Evolutionary conservation across 2,888 invertebrate genomes (phyloP).

Genomic region (Halictus ligatus): DNA sequence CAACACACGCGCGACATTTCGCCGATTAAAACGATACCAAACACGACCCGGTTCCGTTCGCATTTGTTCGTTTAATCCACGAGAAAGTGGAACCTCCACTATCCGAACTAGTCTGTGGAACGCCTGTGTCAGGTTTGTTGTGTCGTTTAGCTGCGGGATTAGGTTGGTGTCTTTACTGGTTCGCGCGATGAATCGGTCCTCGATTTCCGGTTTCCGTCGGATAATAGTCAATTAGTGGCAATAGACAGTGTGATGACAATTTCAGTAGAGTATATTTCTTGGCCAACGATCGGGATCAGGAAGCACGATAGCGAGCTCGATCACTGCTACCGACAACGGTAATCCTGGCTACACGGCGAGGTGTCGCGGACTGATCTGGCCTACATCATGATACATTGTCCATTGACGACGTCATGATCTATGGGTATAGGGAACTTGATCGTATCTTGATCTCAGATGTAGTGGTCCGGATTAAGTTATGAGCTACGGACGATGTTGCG

Average conservation of each 20-base stretch:
- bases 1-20: too few species aligned
- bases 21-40: too few species aligned
- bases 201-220: background rate
- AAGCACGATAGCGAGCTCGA: background rate
- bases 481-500: background rate
- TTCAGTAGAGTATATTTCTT: background rate
- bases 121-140: too few species aligned
- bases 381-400: background rate
- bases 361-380: background rate
- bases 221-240: background rate
- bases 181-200: too few species aligned
- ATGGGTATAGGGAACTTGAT: background rate
- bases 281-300: background rate
- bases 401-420: conserved; percentile 1
- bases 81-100: too few species aligned
- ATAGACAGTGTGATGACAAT: background rate
- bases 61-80: too few species aligned
- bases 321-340: background rate
- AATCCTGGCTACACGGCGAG: conserved; percentile 1
- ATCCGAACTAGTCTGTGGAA: too few species aligned
- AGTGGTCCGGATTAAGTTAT: conserved; percentile 8
- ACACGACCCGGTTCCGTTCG: too few species aligned
- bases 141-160: too few species aligned
- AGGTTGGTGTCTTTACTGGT: too few species aligned
- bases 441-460: background rate